Evolutionary conservation across 2,797 vertebrate species (phyloP), one percentile per base, ranked within the genome.

Genomic region (Myiotriccus ornatus): DNA sequence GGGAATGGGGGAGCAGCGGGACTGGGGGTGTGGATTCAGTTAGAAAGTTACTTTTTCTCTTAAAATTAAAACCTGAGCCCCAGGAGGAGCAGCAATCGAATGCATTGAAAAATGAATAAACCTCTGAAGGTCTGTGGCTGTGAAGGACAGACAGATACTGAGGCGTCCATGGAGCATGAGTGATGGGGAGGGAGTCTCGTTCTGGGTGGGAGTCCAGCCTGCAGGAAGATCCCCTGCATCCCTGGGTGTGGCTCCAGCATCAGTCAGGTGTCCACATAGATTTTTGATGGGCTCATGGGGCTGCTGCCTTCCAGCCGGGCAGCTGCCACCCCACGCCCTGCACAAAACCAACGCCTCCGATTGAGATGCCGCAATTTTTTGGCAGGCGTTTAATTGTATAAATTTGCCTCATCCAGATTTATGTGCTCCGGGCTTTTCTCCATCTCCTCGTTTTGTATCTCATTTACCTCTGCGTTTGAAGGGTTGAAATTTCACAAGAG

Each of bases 381-480:
- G 97, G 96, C 96, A 95, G 96, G 75, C 39, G 3, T 83, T 88
- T 89, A 75, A 19, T 81, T 87, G 91, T 96, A 90, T 96, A 93
- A 37, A 91, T 94, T 95, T 96, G 89, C 90, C 92, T 93, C 64
- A 82, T 95, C 94, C 88, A 93, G 96, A 95, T 94, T 90, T 91
- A 86, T 86, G 82, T 87, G 84, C 84, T 87, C 76, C 41, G 19
- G 94, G 95, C 95, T 96, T 96, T 95, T 91, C 70, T 95, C 94
- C 89, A 92, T 95, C 91, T 96, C 63, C 69, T 94, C 74, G 50
- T 93, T 87, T 88, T 20, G 35, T 80, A 94, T 85, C 76, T 96
- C 85, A 67, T 93, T 96, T 95, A 90, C 69, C 92, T 70, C 49
- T 75, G 87, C 28, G 37, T 92, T 94, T 93, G 70, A 89, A 92